Evolutionary conservation across 1,140 invertebrate species (phyloP).

Genomic region (Drosophila subpulchrella): DNA sequence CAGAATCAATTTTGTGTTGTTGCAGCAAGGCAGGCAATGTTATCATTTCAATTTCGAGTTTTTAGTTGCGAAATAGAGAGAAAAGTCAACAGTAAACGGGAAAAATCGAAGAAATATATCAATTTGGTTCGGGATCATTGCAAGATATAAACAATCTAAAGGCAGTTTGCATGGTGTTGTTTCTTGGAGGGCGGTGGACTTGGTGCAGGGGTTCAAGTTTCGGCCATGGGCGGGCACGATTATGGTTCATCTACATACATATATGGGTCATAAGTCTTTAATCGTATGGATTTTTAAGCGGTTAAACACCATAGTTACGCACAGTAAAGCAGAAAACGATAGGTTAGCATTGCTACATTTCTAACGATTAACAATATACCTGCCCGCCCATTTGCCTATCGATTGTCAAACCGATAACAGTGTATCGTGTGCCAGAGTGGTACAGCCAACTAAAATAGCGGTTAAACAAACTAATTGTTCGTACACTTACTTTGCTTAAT

Average conservation of each 20-base stretch:
- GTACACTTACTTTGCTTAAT: slow-evolving; percentile 79
- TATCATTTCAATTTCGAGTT: slow-evolving; percentile 27
- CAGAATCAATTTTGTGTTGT: slow-evolving; percentile 32
- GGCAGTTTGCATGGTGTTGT: slow-evolving; percentile 9
- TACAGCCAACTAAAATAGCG: slow-evolving; percentile 56
- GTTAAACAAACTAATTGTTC: slow-evolving; percentile 56
- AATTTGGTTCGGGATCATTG: slow-evolving; percentile 39
- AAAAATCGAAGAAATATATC: slow-evolving; percentile 48
- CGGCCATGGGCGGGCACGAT: slow-evolving; percentile 19
- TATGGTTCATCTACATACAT: neutral
- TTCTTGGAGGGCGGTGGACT: slow-evolving; percentile 10
- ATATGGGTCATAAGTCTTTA: neutral
- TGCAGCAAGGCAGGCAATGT: slow-evolving; percentile 69
- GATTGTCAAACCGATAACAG: slow-evolving; percentile 35
- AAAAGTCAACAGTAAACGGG: slow-evolving; percentile 55
- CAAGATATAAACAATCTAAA: slow-evolving; percentile 43
- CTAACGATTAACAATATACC: slow-evolving; percentile 1
- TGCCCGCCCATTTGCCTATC: slow-evolving; percentile 20
- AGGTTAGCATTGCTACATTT: neutral
- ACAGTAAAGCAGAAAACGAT: neutral
- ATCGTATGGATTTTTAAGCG: neutral
- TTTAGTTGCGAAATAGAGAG: slow-evolving; percentile 21
- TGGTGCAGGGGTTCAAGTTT: slow-evolving; percentile 37
- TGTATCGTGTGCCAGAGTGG: slow-evolving; percentile 31
- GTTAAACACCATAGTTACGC: neutral